phyloP scores from a whole-genome alignment of 2,888 invertebrate genomes.

The Xestoiulus laeticollis region DNA sequence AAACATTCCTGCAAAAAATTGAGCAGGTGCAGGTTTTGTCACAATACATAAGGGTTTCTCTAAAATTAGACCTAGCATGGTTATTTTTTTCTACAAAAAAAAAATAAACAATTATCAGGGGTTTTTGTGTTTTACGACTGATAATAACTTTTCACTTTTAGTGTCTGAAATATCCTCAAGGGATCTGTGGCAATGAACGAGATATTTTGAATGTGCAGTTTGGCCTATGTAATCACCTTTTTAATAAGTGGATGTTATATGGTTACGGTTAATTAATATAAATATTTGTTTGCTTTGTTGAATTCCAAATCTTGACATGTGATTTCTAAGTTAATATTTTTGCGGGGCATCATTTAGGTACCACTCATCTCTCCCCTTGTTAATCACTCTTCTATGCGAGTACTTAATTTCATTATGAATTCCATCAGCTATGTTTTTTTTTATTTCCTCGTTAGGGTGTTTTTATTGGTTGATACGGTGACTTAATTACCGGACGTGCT shows the following conservation, averaged over 20 bases:
- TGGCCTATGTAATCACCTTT: not conserved
- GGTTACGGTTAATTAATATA: not conserved
- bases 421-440: not conserved
- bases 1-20: not conserved
- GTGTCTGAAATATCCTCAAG: not conserved
- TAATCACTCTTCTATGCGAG: not conserved
- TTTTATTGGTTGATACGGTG: conserved; percentile 12
- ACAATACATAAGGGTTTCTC: not conserved
- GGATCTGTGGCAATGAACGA: not conserved
- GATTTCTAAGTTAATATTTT: not conserved
- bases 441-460: not conserved
- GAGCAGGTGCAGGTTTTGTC: not conserved
- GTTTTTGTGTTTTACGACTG: conserved; percentile 13
- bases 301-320: not conserved
- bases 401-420: not conserved
- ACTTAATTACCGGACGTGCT: not conserved
- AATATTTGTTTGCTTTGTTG: conserved; percentile 23
- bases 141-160: not conserved
- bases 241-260: not conserved
- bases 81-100: not conserved
- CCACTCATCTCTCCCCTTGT: not conserved
- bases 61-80: not conserved
- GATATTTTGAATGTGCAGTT: not conserved
- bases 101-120: not conserved
- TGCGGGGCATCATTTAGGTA: not conserved